phyloP scores from a whole-genome alignment of 2,113 vertebrate species.

The Leucopternis melanops region DNA sequence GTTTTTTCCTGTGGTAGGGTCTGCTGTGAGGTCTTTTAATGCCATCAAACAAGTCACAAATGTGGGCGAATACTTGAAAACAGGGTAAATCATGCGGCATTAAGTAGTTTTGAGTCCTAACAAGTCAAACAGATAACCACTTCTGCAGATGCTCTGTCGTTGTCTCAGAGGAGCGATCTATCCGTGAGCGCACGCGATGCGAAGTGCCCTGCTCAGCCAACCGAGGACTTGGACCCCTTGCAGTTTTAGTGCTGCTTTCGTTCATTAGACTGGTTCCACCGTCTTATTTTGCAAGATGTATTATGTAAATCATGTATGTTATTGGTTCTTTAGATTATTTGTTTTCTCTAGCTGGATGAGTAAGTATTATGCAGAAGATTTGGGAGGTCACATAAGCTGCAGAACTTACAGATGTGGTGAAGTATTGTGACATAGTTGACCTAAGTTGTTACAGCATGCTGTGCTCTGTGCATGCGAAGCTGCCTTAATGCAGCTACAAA shows the following conservation, averaged over 20 bases:
- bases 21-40: background rate
- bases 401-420: background rate
- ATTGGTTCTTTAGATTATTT: background rate
- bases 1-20: background rate
- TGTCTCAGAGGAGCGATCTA: fast-evolving
- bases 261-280: background rate
- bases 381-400: background rate
- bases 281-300: background rate
- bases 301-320: background rate
- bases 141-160: background rate
- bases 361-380: background rate
- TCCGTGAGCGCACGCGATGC: fast-evolving
- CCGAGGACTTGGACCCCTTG: background rate
- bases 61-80: background rate
- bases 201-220: fast-evolving
- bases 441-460: background rate
- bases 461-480: background rate
- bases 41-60: background rate
- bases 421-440: background rate
- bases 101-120: background rate
- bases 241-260: background rate
- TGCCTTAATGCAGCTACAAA: background rate
- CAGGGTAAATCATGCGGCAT: background rate
- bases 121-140: fast-evolving
- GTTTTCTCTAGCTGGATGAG: background rate